A percentile compares a stretch with the other conserved stretches of the same genome.
These are phyloP conservation scores for Mormyrus hasselquistii DNA, from an alignment of 2,797 vertebrate genomes.

Conservation along the genomic window DNA sequence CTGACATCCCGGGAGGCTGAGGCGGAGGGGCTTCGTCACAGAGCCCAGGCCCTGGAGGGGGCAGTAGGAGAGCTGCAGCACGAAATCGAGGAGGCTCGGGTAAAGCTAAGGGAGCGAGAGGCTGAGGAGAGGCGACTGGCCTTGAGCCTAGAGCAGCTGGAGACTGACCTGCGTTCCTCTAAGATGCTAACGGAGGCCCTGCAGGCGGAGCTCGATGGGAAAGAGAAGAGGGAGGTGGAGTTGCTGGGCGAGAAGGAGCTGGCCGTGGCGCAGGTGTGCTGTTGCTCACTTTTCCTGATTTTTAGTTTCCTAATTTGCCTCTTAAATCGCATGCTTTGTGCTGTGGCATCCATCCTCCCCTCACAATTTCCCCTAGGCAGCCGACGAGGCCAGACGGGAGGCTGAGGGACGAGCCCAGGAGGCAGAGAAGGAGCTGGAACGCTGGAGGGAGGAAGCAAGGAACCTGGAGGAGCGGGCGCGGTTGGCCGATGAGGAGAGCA, in stretches of 20 bases:
- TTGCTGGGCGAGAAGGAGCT: constrained; percentile 83
- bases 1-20: constrained; percentile 61
- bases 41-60: constrained; percentile 62
- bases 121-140: constrained; percentile 67
- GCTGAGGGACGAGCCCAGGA: constrained; percentile 60
- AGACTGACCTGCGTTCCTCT: constrained; percentile 78
- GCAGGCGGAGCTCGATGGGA: constrained; percentile 70
- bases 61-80: constrained; percentile 63
- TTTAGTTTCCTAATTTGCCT: neutral
- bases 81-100: constrained; percentile 56
- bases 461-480: constrained; percentile 62
- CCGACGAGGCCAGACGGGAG: constrained; percentile 72
- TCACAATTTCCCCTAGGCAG: constrained; percentile 51
- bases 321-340: neutral
- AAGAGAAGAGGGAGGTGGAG: constrained; percentile 78
- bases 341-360: neutral
- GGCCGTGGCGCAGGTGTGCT: constrained; percentile 64
- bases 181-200: constrained; percentile 71
- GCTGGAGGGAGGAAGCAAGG: constrained; percentile 56
- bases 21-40: constrained; percentile 56
- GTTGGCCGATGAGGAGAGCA: constrained; percentile 64
- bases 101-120: constrained; percentile 66
- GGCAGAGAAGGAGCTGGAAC: constrained; percentile 69
- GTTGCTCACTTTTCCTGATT: neutral
- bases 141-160: constrained; percentile 76